These are phyloP conservation scores for Bombus polaris DNA, from an alignment of 1,140 invertebrate genomes.

Conservation along the genomic window DNA sequence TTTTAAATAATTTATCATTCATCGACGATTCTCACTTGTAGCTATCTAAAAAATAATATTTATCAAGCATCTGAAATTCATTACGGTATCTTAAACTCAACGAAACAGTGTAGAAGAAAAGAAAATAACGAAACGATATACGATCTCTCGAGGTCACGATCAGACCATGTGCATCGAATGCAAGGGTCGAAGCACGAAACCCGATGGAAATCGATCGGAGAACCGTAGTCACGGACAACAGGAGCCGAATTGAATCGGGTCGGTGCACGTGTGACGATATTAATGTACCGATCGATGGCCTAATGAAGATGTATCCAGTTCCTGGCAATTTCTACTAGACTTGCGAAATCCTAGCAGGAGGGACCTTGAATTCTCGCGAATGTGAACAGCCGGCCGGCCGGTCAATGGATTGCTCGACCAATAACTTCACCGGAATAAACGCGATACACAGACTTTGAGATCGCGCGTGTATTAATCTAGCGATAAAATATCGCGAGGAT, in stretches of 20 bases:
- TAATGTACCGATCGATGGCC: constrained; percentile 63
- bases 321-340: constrained; percentile 47
- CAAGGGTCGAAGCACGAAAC: constrained; percentile 2
- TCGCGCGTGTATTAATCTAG: constrained; percentile 41
- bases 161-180: not conserved
- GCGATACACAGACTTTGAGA: constrained; percentile 11
- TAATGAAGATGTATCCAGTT: constrained; percentile 62
- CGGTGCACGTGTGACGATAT: constrained; percentile 46
- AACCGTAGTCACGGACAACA: constrained; percentile 8
- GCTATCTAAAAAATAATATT: no score
- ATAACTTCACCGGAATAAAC: constrained; percentile 21
- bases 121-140: not conserved
- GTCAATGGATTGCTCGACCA: constrained; percentile 36
- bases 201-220: constrained; percentile 42
- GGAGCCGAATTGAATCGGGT: constrained; percentile 40
- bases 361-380: constrained; percentile 34
- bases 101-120: not conserved
- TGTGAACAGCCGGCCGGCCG: constrained; percentile 1
- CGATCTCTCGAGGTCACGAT: constrained; percentile 1
- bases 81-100: not conserved
- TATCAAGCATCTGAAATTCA: no score
- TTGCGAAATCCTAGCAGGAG: constrained; percentile 13
- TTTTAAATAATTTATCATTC: no score
- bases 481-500: constrained; percentile 30
- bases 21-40: no score